These are phyloP conservation scores for Vannuccia rotundouncinata DNA, from an alignment of 2,888 invertebrate genomes.

Conservation along the genomic window DNA sequence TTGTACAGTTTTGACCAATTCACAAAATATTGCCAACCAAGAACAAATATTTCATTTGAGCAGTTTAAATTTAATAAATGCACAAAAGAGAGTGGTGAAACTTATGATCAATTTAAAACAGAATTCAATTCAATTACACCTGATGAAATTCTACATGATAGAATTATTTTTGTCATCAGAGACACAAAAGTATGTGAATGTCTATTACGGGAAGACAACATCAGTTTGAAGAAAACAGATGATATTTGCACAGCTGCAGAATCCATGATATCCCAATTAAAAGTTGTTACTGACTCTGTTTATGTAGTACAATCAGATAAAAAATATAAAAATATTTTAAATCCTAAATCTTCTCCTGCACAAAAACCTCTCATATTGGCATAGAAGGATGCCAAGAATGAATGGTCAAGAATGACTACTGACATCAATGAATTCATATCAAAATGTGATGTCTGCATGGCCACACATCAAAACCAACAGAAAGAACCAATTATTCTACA, in stretches of 20 bases:
- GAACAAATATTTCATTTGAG: not conserved
- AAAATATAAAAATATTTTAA: not conserved
- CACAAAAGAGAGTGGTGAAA: not conserved
- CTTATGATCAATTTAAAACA: not conserved
- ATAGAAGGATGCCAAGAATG: too few relatives aligned
- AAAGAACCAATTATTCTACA: conserved; percentile 1
- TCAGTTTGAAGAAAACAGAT: not conserved
- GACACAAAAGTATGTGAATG: not conserved
- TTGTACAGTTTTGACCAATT: not conserved
- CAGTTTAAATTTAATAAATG: not conserved
- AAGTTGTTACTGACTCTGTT: not conserved
- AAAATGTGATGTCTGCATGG: not conserved
- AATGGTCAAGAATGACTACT: conserved; percentile 1
- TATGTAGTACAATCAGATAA: not conserved
- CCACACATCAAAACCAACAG: not conserved
- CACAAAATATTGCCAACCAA: not conserved
- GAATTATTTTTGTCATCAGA: not conserved
- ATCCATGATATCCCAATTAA: not conserved
- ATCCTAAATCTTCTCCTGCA: not conserved
- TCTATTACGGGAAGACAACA: not conserved
- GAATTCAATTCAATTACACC: not conserved
- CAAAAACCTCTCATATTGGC: too few relatives aligned
- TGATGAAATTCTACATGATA: not conserved
- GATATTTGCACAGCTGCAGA: conserved; percentile 12
- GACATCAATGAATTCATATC: not conserved